Base-by-base conservation (phyloP, 2,797 vertebrate genomes). In the Pangasius krempfi region DNA sequence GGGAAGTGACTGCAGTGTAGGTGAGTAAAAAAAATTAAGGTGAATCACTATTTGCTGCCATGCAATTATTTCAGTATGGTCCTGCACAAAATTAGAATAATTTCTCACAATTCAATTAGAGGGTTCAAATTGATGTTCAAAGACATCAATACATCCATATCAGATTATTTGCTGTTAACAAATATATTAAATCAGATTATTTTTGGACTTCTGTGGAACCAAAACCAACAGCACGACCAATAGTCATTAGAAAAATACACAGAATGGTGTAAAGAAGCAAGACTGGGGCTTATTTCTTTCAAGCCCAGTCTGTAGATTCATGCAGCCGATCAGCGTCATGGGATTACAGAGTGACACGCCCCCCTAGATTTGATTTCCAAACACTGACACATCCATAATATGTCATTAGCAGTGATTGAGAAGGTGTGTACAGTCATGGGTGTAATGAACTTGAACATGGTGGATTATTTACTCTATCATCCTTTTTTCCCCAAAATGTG, bases 1-100 rank as follows among this genome's bases (percentile, higher is more conserved):
- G 0, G 98, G 98, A 92, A 95, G 95, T 88, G 97, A 97, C 94
- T 99, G 98, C 89, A 97, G 97, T 1, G 96, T 98, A 91, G 98
- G 98, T 99, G 90, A 96, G 97, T 89, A 14, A 68, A 58, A 76
- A 62, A 30, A 54, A 68, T 22, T 6, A 16, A 64, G 44, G 44
- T 44, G 44, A 44, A 44, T 44, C 44, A 58, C 22, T 0, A 1
- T 2, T 50, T 22, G 5, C 25, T 76, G 9, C 2, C 25, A 76
- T 13, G 27, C 27, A 52, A 33, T 10, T 56, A 20, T 30, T 54
- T 56, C 25, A 78, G 25, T 47, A n/a, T 30, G 47, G 44, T 40
- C n/a, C 9, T 30, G 13, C 7, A 37, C 37, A n/a, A 25, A 16
- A 40, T 79, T 30, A n/a, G 27, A 78, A n/a, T n/a, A 0, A 78